Evolutionary conservation across 2,888 invertebrate species (phyloP), one percentile per base, ranked within the genome.

Genomic region (Tanytarsus gracilentus): DNA sequence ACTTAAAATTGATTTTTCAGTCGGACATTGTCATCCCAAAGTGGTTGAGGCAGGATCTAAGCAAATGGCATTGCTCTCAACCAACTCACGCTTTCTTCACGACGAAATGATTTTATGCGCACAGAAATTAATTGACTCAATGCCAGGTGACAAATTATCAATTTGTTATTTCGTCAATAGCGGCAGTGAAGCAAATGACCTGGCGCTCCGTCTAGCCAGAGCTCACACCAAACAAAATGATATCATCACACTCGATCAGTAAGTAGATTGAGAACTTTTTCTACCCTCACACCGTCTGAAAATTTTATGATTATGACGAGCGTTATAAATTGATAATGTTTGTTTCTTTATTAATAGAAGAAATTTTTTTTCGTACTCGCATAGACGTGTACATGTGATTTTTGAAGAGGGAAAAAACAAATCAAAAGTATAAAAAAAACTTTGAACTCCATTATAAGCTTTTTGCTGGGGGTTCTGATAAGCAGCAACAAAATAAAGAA

Each of bases 151-250:
- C 61, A 79, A 82, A 27, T 77, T 99, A 33, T 88, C 89, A 16
- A 91, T 96, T 4, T 95, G 96, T 69, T 98, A 88, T 77, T 88
- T 98, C 71, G 95, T 96, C 61, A 99, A 99, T 76, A 99, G 98
- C 0, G 99, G 98, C 8, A 98, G 97, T 5, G 99, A 99, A 76
- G 98, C 98, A 7, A 99, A 98, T 73, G 99, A 99, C 76, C 80
- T 99, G 66, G 99, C 99, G 0, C 73, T 99, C 39, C 82, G 97
- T 62, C 77, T 99, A 63, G 94, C 97, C 0, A 80, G 86, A 63
- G 85, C 90, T 60, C 88, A 94, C 72, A 97, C 97, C 1, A 85
- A 87, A 67, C 84, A 87, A 64, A 81, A 84, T 67, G 96, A 99
- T 72, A 81, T 96, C 65, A 88, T 99, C 68, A 88, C 93, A 0